phyloP scores from a whole-genome alignment of 2,888 invertebrate species.

The Venusia cambrica region DNA sequence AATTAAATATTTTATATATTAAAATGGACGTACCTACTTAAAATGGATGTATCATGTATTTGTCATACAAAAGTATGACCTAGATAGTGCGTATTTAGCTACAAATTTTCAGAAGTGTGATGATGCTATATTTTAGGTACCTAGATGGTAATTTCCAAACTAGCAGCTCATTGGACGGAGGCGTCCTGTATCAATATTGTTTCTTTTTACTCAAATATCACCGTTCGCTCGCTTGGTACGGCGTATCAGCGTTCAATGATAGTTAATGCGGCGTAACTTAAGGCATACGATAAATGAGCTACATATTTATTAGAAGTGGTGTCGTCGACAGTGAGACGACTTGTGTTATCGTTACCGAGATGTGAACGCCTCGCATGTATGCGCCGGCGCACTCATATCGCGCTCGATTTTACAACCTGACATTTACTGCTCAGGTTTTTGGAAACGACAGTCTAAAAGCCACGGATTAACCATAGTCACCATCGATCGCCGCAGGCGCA shows the following conservation, averaged over 20 bases:
- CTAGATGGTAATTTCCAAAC: too few species aligned
- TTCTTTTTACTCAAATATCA: conserved; percentile 6
- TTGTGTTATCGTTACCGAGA: conserved; percentile 72
- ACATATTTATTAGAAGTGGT: conserved; percentile 67
- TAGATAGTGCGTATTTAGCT: too few species aligned
- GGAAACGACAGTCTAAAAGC: conserved; percentile 63
- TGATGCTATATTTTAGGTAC: too few species aligned
- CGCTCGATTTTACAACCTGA: conserved; percentile 64
- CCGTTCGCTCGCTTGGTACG: conserved; percentile 26
- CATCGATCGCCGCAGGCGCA: conserved; percentile 47
- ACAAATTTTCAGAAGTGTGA: too few species aligned
- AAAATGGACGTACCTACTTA: too few species aligned
- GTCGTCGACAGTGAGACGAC: conserved; percentile 59
- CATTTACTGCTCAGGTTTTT: conserved; percentile 71
- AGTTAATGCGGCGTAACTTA: conserved; percentile 50
- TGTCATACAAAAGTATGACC: too few species aligned
- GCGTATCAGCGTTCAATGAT: conserved; percentile 41
- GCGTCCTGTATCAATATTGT: conserved; percentile 4
- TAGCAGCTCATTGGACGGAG: not conserved
- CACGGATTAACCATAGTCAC: conserved; percentile 61
- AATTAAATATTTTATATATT: too few species aligned
- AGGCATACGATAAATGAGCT: conserved; percentile 67
- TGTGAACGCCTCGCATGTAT: conserved; percentile 60
- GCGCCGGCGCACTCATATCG: conserved; percentile 60
- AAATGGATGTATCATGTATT: too few species aligned